phyloP scores from a whole-genome alignment of 2,113 vertebrate genomes.

The Hemichromis elongatus region DNA sequence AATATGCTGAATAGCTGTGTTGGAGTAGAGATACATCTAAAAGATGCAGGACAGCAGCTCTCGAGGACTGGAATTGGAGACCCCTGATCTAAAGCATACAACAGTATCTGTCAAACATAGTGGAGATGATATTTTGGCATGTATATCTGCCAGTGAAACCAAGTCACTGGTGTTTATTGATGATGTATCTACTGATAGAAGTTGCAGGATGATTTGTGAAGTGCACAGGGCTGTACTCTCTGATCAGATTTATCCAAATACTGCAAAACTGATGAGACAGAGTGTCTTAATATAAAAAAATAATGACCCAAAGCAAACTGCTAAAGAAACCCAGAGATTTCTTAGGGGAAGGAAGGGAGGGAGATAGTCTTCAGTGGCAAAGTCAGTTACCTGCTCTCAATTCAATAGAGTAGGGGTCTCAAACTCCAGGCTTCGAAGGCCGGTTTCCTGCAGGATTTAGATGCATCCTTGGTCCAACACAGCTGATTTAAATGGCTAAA shows the following conservation, averaged over 20 bases:
- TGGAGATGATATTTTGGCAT: not conserved
- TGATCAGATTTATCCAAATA: not conserved
- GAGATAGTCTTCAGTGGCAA: not conserved
- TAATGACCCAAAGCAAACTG: fast-evolving
- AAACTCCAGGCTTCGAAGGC: no score
- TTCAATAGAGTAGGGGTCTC: not conserved
- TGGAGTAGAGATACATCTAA: not conserved
- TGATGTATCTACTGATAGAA: not conserved
- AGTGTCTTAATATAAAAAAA: not conserved
- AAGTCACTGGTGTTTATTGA: not conserved
- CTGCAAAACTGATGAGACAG: not conserved
- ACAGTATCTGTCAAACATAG: not conserved
- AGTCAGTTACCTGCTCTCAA: not conserved
- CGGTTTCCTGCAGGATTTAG: no score
- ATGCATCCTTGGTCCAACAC: no score
- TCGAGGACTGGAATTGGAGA: not conserved
- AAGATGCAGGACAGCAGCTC: not conserved
- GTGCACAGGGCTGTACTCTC: not conserved
- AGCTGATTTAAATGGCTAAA: no score
- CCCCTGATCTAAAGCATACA: not conserved
- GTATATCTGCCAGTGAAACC: not conserved
- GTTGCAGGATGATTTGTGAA: not conserved
- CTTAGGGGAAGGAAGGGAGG: not conserved
- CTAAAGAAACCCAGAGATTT: not conserved
- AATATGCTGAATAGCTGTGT: no score